These are phyloP conservation scores for Thunnus thynnus DNA, from an alignment of 2,113 vertebrate genomes.

Conservation along the genomic window DNA sequence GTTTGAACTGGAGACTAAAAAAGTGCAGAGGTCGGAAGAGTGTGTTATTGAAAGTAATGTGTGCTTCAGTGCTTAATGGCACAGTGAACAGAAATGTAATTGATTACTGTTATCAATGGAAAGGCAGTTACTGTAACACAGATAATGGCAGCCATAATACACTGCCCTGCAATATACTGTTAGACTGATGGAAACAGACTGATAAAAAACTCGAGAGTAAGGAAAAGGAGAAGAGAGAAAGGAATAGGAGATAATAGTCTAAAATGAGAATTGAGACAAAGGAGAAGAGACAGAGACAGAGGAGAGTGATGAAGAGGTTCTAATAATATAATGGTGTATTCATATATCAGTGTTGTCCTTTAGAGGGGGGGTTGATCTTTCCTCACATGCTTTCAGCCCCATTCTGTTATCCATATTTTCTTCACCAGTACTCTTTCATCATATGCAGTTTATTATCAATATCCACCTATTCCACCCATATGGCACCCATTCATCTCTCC, in stretches of 20 bases:
- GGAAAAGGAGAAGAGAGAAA: slow-evolving; percentile 30
- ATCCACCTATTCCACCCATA: slow-evolving; percentile 39
- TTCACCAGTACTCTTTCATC: slow-evolving; percentile 37
- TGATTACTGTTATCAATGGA: slow-evolving; percentile 78
- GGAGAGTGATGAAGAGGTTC: slow-evolving; percentile 65
- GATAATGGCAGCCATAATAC: slow-evolving; percentile 69
- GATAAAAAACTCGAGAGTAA: slow-evolving; percentile 36
- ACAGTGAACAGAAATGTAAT: slow-evolving; percentile 66
- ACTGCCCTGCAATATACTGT: slow-evolving; percentile 56
- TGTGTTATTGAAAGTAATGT: slow-evolving; percentile 36
- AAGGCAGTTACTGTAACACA: slow-evolving; percentile 74
- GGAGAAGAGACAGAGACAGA: slow-evolving; percentile 46
- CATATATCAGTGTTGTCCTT: slow-evolving; percentile 66
- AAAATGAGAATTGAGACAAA: slow-evolving; percentile 56
- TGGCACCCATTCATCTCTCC: slow-evolving; percentile 61
- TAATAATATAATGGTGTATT: slow-evolving; percentile 63
- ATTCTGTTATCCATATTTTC: slow-evolving; percentile 56
- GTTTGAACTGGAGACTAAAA: slow-evolving; percentile 35
- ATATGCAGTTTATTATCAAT: slow-evolving; percentile 62
- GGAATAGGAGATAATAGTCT: slow-evolving; percentile 34
- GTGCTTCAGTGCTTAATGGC: slow-evolving; percentile 48
- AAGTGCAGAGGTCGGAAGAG: slow-evolving; percentile 25
- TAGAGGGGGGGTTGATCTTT: slow-evolving; percentile 56
- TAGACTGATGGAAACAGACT: slow-evolving; percentile 54
- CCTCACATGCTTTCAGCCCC: slow-evolving; percentile 31